Conservation (phyloP, 2,888 invertebrate species). For the Xestia xanthographa region DNA sequence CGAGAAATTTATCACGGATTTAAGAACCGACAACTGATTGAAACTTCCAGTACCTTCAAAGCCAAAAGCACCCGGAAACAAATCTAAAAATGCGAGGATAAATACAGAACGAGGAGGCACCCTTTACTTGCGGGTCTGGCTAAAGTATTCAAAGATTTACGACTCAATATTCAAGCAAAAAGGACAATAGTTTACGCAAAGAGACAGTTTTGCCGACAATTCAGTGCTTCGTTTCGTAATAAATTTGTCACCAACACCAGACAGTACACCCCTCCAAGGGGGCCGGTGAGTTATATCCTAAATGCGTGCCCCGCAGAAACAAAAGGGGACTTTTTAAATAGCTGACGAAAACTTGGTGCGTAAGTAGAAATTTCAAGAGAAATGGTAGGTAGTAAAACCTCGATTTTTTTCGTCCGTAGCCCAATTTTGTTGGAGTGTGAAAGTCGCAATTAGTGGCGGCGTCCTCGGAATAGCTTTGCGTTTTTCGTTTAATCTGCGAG, state of each 20-base stretch:
- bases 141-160: constrained; percentile 48
- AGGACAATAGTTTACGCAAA: constrained; percentile 50
- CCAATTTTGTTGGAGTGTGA: constrained; percentile 11
- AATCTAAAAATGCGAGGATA: neutral
- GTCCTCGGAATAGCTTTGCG: neutral
- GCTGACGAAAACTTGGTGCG: constrained; percentile 34
- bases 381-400: constrained; percentile 30
- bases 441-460: constrained; percentile 22
- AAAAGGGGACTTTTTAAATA: constrained; percentile 58
- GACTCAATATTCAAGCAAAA: constrained; percentile 50
- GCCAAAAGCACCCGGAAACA: neutral
- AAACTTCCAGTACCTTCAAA: neutral
- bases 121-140: constrained; percentile 4
- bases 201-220: constrained; percentile 54
- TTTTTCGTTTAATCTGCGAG: constrained; percentile 11
- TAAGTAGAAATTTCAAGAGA: constrained; percentile 29
- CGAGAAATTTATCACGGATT: neutral
- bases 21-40: neutral
- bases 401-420: constrained; percentile 21
- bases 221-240: constrained; percentile 61
- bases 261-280: constrained; percentile 60
- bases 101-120: constrained; percentile 5
- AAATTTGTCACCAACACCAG: constrained; percentile 66
- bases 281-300: constrained; percentile 61
- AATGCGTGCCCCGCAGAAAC: constrained; percentile 64